Evolutionary conservation across 2,113 vertebrate genomes (phyloP), one percentile per base, ranked within the genome.

Genomic region (Ivindomyrus marchei): DNA sequence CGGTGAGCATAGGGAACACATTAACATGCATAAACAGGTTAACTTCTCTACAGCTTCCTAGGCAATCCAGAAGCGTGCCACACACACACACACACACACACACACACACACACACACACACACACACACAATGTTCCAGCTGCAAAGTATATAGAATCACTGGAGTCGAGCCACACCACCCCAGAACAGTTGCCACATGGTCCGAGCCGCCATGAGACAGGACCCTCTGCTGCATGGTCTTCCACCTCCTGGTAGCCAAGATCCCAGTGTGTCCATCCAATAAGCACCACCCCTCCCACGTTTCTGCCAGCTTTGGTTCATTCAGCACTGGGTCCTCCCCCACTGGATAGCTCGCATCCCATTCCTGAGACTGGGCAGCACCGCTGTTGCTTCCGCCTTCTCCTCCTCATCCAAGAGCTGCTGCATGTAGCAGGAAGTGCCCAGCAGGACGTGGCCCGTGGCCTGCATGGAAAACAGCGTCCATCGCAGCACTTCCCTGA

Each of bases 361-460:
- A 89, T 91, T 92, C 77, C 94, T 91, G 90, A 91, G 88, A 90
- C 91, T 92, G 90, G 93, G 94, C 3, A 94, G 90, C 92, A 93
- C 70, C 1, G n/a, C 21, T 0, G 94, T 91, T 92, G 91, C 94
- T 62, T 91, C 94, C 0, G 24, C 90, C 89, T 95, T 96, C 66
- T 97, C 96, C 0, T 96, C 96, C 88, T 97, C 95, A 0, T 97
- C 97, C 94, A 99, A 94, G 84, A 99, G 94, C 92, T 97, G 97
- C 94, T 98, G 97, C 91, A 99, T 96, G 94, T 99, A 99, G 91
- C 95, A 96, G 84, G 98, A 99, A 62, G 97, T 97, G 90, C 98
- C 97, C 0, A 99, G 96, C 90, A 99, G 95, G 92, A 98, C 86
- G 0, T 99, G 98, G 21, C 98, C 98, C 0, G 97, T 97, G 91